Evolutionary conservation across 2,888 invertebrate species (phyloP).

Genomic region (Rotaria macrura): DNA sequence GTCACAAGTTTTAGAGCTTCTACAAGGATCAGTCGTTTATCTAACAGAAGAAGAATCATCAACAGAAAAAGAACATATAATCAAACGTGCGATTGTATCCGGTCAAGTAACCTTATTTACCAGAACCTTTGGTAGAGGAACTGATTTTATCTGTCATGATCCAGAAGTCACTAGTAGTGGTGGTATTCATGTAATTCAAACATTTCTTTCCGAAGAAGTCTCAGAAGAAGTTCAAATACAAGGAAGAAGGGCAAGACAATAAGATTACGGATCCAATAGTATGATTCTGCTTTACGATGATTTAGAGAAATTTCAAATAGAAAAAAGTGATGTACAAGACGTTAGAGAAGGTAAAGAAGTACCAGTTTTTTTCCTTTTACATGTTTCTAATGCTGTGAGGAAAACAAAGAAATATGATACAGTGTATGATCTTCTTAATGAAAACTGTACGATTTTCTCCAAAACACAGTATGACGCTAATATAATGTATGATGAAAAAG

Average conservation of each 20-base stretch:
- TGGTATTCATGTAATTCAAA: constrained; percentile 20
- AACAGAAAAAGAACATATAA: not conserved
- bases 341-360: no score
- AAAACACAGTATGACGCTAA: no score
- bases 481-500: no score
- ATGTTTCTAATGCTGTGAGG: no score
- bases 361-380: no score
- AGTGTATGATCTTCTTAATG: no score
- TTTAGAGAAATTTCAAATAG: not conserved
- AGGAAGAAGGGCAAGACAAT: constrained; percentile 19
- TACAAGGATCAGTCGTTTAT: not conserved
- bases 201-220: constrained; percentile 21
- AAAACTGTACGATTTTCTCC: no score
- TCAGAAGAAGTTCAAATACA: constrained; percentile 23
- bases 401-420: no score
- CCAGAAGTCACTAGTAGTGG: not conserved
- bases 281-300: not conserved
- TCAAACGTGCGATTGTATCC: not conserved
- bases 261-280: not conserved
- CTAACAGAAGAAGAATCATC: not conserved
- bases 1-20: not conserved
- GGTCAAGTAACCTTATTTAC: not conserved
- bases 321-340: not conserved
- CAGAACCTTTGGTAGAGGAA: constrained; percentile 14
- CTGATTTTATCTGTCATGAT: constrained; percentile 16